Evolutionary conservation across 2,797 vertebrate species (phyloP).

Genomic region (Anguilla megastoma): DNA sequence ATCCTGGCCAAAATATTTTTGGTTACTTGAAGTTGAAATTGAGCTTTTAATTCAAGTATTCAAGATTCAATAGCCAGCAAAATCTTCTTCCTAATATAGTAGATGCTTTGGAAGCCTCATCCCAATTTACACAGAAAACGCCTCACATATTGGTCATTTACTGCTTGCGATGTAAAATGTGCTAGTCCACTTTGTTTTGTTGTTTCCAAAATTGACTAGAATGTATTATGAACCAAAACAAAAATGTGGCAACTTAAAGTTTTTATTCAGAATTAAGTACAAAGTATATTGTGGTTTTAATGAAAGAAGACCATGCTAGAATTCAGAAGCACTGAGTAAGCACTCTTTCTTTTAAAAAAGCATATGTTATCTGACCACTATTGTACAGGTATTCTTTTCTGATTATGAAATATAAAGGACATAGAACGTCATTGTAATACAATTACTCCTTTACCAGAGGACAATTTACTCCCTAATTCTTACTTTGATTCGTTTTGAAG

Average conservation of each 20-base stretch:
- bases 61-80: no score
- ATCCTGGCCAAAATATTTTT: no score
- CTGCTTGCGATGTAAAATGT: no score
- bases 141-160: no score
- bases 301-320: not conserved
- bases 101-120: no score
- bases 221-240: not conserved
- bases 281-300: not conserved
- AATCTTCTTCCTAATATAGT: no score
- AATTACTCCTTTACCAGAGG: constrained; percentile 11
- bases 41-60: no score
- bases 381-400: not conserved
- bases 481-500: not conserved
- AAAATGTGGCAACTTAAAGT: not conserved
- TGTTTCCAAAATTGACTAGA: not conserved
- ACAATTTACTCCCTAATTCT: constrained; percentile 8
- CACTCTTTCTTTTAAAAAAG: not conserved
- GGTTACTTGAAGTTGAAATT: no score
- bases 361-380: not conserved
- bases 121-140: no score
- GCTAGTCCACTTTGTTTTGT: not conserved
- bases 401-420: not conserved
- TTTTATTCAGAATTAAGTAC: not conserved
- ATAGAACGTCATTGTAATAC: not conserved
- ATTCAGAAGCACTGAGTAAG: not conserved